Evolutionary conservation across 2,797 vertebrate species (phyloP), one percentile per base, ranked within the genome.

Genomic region (Sebastes kiyomatsui): DNA sequence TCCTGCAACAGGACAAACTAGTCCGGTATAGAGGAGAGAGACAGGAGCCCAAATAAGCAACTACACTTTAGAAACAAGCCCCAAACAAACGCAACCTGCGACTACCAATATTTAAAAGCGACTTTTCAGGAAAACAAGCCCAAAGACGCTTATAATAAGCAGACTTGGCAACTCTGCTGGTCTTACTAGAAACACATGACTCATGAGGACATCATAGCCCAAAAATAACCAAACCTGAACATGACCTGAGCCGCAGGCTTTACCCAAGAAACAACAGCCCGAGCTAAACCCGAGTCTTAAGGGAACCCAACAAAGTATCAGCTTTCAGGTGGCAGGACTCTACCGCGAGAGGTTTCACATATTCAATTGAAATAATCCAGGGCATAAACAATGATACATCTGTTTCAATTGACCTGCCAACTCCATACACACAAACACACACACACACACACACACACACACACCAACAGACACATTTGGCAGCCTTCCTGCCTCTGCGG

Each of bases 381-480:
- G 20, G 7, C 27, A 67, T 68, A 72, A 81, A 87, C 76, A 85
- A 77, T 13, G 35, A 85, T 56, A 65, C 58, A 81, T 84, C 80
- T 59, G 73, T 82, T 80, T 89, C 59, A 58, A 52, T 66, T 81
- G 55, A 84, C 74, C 77, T 82, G 81, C 42, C 79, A 85, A 70
- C 81, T 75, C 62, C 38, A 56, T 5, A 30, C 49, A 58, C 73
- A 54, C 54, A 42, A 20, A 62, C 42, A 54, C 59, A 64, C 58
- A 72, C 30, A 33, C 32, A 55, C 28, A 32, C 6, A 25, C 35
- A 52, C 35, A 35, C 35, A 38, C 35, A 38, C 35, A 42, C 38
- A 42, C 38, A 42, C 38, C 13, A 7, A 67, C 23, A 67, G 49
- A 67, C 25, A 61, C 10, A 79, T 18, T 33, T 76, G 80, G 74